Evolutionary conservation across 1,140 invertebrate species (phyloP).

Genomic region (Anastrepha ludens): DNA sequence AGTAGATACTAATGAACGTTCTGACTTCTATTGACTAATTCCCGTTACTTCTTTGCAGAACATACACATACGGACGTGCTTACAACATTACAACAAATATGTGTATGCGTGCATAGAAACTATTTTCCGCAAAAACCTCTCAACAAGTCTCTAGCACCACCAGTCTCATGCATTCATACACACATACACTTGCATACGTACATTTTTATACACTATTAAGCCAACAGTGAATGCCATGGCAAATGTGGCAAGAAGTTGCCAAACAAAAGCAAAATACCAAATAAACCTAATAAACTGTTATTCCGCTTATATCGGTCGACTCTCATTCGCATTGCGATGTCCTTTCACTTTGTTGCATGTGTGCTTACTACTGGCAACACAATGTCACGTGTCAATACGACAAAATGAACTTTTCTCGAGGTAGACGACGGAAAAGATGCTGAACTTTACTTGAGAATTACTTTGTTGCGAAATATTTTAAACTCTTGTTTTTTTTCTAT

Average conservation of each 20-base stretch:
- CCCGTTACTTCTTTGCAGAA: too few species aligned
- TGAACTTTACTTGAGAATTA: neutral
- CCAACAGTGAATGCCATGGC: neutral
- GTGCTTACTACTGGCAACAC: conserved; percentile 9
- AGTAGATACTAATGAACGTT: too few species aligned
- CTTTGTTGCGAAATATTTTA: conserved; percentile 14
- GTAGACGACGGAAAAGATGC: neutral
- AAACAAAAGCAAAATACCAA: neutral
- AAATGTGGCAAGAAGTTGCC: neutral
- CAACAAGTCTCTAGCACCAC: too few species aligned
- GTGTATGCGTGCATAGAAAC: too few species aligned
- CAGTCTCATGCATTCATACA: too few species aligned
- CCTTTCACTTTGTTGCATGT: conserved; percentile 14
- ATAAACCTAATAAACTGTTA: conserved; percentile 11
- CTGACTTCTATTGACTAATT: too few species aligned
- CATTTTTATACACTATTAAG: too few species aligned
- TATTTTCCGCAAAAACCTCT: too few species aligned
- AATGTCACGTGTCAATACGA: conserved; percentile 43
- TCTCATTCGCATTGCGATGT: neutral
- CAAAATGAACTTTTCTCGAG: conserved; percentile 12
- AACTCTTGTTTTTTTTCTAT: neutral
- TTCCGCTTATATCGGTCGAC: neutral
- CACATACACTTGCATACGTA: too few species aligned
- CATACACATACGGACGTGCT: too few species aligned
- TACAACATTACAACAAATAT: too few species aligned